Evolutionary conservation across 2,113 vertebrate species (phyloP), one percentile per base, ranked within the genome.

Genomic region (Cettia cetti): DNA sequence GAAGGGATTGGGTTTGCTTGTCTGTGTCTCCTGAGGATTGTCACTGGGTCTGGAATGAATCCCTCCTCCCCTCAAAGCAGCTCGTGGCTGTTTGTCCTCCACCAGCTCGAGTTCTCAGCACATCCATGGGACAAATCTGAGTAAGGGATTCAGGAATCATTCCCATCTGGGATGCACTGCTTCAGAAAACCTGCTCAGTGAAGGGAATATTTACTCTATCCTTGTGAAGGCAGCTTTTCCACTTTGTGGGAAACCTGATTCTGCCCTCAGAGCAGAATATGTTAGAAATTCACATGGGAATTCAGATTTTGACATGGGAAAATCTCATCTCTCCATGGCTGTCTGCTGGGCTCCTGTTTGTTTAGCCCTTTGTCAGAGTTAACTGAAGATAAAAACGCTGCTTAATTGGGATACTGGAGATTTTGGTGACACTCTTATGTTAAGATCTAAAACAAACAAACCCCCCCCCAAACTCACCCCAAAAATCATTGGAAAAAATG

Each of bases 151-250:
- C 9, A 2, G 74, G 22, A 65, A 15, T 40, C 37, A 18, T 70
- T 23, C 85, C 65, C 14, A 2, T 21, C 56, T 59, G 74, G 49
- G 42, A 33, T 30, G 23, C 0, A 0, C 50, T 53, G 39, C 52
- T 82, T 56, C 82, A 0, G 0, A 23, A 75, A 63, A 53, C 7
- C 31, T n/a, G 0, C 42, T 63, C 47, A 16, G 21, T 0, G 1
- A 44, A 79, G 49, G 63, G 70, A 64, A 3, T 66, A 7, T 92
- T 90, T 78, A 52, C 37, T 77, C 8, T 59, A 0, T 37, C 50
- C 49, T 52, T 18, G n/a, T 6, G 2, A 47, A 90, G 39, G 60
- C 72, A 87, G 72, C 52, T 86, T 80, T 65, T 61, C 13, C 49
- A 28, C 22, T 35, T 60, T 0, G 1, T 45, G 79, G 49, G 86